phyloP scores from a whole-genome alignment of 2,888 invertebrate species.

The Ophraella communa region DNA sequence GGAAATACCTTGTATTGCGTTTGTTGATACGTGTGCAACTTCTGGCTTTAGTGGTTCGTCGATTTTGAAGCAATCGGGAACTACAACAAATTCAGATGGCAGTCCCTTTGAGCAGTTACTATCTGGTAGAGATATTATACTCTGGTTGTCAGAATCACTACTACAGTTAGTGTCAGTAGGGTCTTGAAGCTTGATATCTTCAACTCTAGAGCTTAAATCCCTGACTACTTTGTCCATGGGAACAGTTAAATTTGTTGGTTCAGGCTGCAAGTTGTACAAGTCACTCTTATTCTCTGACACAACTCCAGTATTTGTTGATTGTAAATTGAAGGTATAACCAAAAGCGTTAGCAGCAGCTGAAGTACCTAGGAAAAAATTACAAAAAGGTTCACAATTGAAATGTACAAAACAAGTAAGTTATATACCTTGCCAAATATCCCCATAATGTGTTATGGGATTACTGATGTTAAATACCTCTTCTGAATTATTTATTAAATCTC shows the following conservation, averaged over 20 bases:
- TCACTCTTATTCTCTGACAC: constrained; percentile 5
- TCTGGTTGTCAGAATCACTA: constrained; percentile 55
- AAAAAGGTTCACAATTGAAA: no score
- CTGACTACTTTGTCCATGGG: constrained; percentile 22
- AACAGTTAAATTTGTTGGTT: background rate
- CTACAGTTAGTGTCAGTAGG: constrained; percentile 42
- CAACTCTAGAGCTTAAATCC: constrained; percentile 28
- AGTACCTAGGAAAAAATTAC: background rate
- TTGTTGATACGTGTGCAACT: background rate
- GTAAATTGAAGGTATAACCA: constrained; percentile 14
- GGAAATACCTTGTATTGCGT: background rate
- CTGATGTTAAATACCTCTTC: constrained; percentile 13
- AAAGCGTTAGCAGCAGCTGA: background rate
- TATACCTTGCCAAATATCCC: constrained; percentile 23
- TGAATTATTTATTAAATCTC: background rate
- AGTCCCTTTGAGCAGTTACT: constrained; percentile 45
- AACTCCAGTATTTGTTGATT: background rate
- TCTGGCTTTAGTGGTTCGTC: background rate
- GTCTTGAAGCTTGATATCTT: constrained; percentile 34
- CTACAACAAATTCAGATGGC: constrained; percentile 52
- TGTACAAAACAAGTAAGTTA: no score
- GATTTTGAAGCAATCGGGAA: constrained; percentile 43
- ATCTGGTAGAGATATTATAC: constrained; percentile 48
- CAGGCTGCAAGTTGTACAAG: constrained; percentile 7
- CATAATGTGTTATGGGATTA: constrained; percentile 18